Conservation (phyloP, 2,113 vertebrate genomes). For the Platichthys stellatus region DNA sequence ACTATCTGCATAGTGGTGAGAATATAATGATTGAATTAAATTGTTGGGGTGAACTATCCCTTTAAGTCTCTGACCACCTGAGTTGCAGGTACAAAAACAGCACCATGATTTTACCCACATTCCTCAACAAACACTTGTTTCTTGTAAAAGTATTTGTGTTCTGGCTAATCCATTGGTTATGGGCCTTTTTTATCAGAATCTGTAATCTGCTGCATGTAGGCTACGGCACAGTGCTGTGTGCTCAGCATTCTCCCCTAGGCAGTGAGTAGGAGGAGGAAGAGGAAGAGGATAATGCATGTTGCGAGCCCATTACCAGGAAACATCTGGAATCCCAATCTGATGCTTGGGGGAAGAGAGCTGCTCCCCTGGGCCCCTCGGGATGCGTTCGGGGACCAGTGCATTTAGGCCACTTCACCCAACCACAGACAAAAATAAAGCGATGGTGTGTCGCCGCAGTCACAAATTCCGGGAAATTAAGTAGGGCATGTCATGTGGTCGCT, state of each 20-base stretch:
- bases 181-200: slow-evolving; percentile 32
- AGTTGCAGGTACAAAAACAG: neutral
- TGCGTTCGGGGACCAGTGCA: slow-evolving; percentile 62
- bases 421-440: slow-evolving; percentile 59
- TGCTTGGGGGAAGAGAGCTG: slow-evolving; percentile 43
- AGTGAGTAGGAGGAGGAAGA: slow-evolving; percentile 20
- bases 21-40: neutral
- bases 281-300: slow-evolving; percentile 65
- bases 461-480: slow-evolving; percentile 49
- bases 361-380: slow-evolving; percentile 58
- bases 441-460: slow-evolving; percentile 25
- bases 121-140: slow-evolving; percentile 5
- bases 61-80: slow-evolving; percentile 12
- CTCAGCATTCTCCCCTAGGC: slow-evolving; percentile 60
- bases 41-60: too few species aligned
- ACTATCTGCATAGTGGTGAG: neutral
- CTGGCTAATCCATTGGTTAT: neutral
- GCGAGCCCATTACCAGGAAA: slow-evolving; percentile 75
- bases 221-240: slow-evolving; percentile 45
- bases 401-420: slow-evolving; percentile 70
- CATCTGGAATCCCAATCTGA: slow-evolving; percentile 79
- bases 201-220: slow-evolving; percentile 52
- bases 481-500: slow-evolving; percentile 45
- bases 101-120: neutral
- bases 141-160: slow-evolving; percentile 37